Percentiles rank a stretch among this genome's conserved stretches.
phyloP scores from a whole-genome alignment of 2,797 vertebrate species.

The Rhinichthys osculus region DNA sequence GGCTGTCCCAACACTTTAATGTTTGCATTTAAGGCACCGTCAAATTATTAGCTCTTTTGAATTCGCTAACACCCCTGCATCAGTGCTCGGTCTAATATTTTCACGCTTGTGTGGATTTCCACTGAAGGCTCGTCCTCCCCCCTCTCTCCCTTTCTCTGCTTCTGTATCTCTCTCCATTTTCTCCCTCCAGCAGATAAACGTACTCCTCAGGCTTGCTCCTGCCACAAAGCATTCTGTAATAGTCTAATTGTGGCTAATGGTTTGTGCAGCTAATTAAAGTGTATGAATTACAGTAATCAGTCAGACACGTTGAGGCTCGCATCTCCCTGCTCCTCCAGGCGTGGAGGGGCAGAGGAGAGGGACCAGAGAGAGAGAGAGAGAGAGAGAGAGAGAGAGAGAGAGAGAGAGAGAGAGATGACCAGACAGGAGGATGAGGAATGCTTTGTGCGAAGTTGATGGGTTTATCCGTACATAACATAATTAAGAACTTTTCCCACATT shows the following conservation, averaged over 20 bases:
- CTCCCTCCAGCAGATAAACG: constrained; percentile 70
- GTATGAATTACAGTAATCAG: constrained; percentile 99
- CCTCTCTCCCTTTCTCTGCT: constrained; percentile 26
- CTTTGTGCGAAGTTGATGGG: constrained; percentile 46
- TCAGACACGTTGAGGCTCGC: constrained; percentile 87
- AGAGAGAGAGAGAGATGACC: constrained; percentile 23
- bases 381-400: constrained; percentile 22
- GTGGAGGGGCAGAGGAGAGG: constrained; percentile 64
- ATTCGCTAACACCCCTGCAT: constrained; percentile 11
- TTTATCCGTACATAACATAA: constrained; percentile 56
- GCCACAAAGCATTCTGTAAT: constrained; percentile 99
- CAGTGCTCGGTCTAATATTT: constrained; percentile 39
- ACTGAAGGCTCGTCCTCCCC: constrained; percentile 41
- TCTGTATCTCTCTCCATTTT: constrained; percentile 27
- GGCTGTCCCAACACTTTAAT: constrained; percentile 24
- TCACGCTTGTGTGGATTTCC: constrained; percentile 42
- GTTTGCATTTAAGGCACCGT: constrained; percentile 44
- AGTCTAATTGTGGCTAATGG: constrained; percentile 99
- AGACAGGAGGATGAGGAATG: constrained; percentile 30
- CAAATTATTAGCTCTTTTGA: constrained; percentile 42
- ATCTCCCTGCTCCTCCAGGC: constrained; percentile 74
- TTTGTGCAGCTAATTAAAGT: constrained; percentile 99
- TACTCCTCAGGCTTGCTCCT: constrained; percentile 78
- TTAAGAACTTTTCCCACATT: constrained; percentile 56
- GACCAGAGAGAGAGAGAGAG: constrained; percentile 35